These are phyloP conservation scores for Psephotus haematonotus DNA, from an alignment of 2,113 vertebrate genomes.

Conservation along the genomic window DNA sequence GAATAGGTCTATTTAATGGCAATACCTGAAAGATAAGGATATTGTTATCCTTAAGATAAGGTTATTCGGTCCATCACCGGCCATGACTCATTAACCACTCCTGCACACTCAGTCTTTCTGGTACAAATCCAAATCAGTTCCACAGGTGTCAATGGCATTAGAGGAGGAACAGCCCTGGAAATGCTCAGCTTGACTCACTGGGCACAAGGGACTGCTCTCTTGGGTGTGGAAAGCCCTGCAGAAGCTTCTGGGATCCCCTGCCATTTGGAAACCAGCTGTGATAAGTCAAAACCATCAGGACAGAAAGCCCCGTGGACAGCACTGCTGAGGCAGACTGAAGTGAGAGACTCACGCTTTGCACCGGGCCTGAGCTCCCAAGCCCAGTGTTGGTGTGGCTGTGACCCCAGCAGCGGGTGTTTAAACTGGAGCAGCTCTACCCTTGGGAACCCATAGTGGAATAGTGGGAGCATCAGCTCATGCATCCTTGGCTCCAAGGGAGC, in stretches of 20 bases:
- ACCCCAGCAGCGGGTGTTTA: not conserved
- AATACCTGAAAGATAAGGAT: not conserved
- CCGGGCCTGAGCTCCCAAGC: not conserved
- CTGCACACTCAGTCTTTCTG: not conserved
- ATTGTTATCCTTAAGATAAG: not conserved
- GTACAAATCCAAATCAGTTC: not conserved
- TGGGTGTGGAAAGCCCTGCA: not conserved
- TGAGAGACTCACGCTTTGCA: not conserved
- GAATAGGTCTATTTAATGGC: not conserved
- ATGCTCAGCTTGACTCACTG: not conserved
- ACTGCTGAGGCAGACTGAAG: not conserved
- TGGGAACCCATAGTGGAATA: not conserved
- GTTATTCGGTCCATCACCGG: not conserved
- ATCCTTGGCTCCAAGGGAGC: not conserved
- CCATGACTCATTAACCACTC: not conserved
- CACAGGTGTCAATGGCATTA: not conserved
- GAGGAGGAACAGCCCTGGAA: not conserved
- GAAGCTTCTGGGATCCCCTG: not conserved
- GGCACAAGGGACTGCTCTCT: not conserved
- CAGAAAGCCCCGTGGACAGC: not conserved
- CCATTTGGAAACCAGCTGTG: not conserved
- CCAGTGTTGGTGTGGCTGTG: not conserved
- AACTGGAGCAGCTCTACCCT: not conserved
- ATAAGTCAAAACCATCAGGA: not conserved
- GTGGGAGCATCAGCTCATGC: not conserved